A percentile compares a stretch with the other conserved stretches of the same genome.
phyloP scores from a whole-genome alignment of 1,140 invertebrate genomes.

The Bombyx mandarina region DNA sequence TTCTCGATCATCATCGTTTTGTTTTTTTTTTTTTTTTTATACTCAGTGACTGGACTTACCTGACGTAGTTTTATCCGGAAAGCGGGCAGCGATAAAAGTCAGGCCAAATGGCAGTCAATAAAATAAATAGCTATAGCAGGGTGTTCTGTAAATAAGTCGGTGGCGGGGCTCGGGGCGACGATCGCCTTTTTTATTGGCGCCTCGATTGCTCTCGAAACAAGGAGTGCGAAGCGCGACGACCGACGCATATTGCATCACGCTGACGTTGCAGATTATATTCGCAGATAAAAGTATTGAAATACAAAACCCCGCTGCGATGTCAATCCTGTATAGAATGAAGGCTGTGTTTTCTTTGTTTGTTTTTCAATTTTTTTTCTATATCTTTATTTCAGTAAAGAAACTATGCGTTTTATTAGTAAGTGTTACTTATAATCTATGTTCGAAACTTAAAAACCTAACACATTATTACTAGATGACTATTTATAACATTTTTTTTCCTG shows the following conservation, averaged over 20 bases:
- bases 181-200: conserved; percentile 69
- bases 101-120: conserved; percentile 69
- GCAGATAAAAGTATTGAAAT: conserved; percentile 45
- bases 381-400: too few relatives aligned
- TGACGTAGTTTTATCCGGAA: conserved; percentile 57
- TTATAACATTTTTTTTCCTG: too few relatives aligned
- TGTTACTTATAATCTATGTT: too few relatives aligned
- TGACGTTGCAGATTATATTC: conserved; percentile 55
- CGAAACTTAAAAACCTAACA: too few relatives aligned
- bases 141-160: conserved; percentile 70
- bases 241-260: conserved; percentile 41
- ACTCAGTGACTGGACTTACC: conserved; percentile 20
- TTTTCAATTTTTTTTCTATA: too few relatives aligned
- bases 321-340: too few relatives aligned
- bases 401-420: too few relatives aligned
- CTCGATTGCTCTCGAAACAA: conserved; percentile 67
- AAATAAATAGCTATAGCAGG: conserved; percentile 70
- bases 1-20: too few relatives aligned
- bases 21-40: too few relatives aligned
- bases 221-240: conserved; percentile 39
- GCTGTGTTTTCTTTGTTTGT: too few relatives aligned
- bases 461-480: too few relatives aligned
- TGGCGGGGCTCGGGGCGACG: conserved; percentile 55
- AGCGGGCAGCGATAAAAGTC: conserved; percentile 65
- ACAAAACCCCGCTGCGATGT: conserved; percentile 36